Evolutionary conservation across 2,113 vertebrate genomes (phyloP).

Genomic region (Corythornis cristatus): DNA sequence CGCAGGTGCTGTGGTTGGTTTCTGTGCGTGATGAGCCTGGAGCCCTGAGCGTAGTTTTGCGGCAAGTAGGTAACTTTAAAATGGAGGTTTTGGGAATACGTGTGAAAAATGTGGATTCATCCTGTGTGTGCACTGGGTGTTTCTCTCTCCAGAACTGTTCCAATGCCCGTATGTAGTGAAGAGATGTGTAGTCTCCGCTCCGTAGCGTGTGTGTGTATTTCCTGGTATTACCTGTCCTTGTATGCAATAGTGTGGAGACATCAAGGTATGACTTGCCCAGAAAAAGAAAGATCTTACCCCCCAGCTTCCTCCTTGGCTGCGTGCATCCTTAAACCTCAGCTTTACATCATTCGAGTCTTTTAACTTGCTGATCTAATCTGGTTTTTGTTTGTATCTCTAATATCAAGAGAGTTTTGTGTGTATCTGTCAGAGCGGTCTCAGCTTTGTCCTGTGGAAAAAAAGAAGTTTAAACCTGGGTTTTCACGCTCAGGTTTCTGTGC

Average conservation of each 20-base stretch:
- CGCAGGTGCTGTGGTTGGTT: fast-evolving
- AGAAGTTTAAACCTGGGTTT: background rate
- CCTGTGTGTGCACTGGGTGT: fast-evolving
- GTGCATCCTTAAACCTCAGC: background rate
- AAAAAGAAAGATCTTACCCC: background rate
- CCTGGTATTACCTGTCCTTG: background rate
- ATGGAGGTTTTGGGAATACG: background rate
- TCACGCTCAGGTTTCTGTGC: fast-evolving
- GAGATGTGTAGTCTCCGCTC: background rate
- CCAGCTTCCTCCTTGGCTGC: fast-evolving
- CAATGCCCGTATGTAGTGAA: fast-evolving
- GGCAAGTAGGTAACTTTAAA: background rate
- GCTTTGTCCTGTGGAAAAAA: background rate
- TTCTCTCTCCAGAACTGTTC: background rate
- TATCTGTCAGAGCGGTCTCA: background rate
- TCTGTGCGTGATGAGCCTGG: background rate
- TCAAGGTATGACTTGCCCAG: background rate
- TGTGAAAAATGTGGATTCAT: background rate
- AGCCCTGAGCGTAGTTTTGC: background rate
- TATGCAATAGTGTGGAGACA: background rate
- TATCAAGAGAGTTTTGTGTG: background rate
- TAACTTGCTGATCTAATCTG: background rate
- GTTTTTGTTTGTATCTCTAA: fast-evolving
- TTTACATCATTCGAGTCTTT: background rate
- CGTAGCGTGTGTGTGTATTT: fast-evolving